These are phyloP conservation scores for Spilarctia lutea DNA, from an alignment of 2,888 invertebrate genomes.

Conservation along the genomic window DNA sequence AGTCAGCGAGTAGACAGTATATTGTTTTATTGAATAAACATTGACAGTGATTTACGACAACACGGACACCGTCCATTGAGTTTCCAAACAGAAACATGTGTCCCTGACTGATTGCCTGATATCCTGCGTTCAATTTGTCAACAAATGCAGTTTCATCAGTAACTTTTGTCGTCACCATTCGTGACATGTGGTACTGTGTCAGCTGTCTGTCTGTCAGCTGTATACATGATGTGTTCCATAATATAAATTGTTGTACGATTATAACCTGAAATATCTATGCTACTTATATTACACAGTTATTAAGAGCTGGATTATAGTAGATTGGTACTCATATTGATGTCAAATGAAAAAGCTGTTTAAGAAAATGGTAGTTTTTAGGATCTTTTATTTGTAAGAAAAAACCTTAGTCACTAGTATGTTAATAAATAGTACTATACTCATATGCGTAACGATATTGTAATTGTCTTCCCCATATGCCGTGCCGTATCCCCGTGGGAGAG, in stretches of 20 bases:
- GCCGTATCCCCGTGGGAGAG: no score
- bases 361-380: not conserved
- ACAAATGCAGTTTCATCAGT: conserved; percentile 4
- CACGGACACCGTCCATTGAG: not conserved
- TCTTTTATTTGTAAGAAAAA: not conserved
- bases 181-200: not conserved
- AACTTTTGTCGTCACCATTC: conserved; percentile 2
- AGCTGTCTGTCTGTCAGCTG: not conserved
- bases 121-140: conserved; percentile 5
- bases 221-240: not conserved
- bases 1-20: not conserved
- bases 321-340: not conserved
- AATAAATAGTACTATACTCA: not conserved
- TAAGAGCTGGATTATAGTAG: not conserved
- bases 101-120: conserved; percentile 1
- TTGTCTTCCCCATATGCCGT: no score
- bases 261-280: not conserved
- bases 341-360: not conserved
- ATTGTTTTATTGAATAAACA: not conserved
- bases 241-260: not conserved
- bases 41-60: conserved; percentile 4
- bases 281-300: not conserved
- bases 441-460: no score
- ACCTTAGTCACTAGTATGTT: not conserved
- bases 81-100: conserved; percentile 4